These are phyloP conservation scores for Cirrhinus mrigala DNA, from an alignment of 2,797 vertebrate species.

Conservation along the genomic window DNA sequence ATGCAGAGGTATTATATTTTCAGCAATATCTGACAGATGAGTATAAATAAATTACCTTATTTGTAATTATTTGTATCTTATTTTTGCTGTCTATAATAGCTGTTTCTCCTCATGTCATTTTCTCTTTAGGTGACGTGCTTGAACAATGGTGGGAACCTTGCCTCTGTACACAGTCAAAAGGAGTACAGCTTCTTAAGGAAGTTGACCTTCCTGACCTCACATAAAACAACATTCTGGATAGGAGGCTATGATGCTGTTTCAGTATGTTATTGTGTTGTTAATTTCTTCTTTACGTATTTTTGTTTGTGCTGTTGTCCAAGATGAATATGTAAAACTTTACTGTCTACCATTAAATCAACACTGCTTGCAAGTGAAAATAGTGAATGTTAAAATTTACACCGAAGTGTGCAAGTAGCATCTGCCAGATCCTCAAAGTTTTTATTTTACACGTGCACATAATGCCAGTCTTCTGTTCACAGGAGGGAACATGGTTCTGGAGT, in stretches of 20 bases:
- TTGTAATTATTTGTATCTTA: no score
- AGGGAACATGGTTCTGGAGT: slow-evolving; percentile 16
- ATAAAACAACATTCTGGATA: neutral
- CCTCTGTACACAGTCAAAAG: neutral
- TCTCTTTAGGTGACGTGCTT: neutral
- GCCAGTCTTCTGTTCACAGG: neutral
- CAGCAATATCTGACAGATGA: no score
- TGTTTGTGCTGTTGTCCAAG: neutral
- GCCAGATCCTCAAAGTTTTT: no score
- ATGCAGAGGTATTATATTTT: slow-evolving; percentile 1
- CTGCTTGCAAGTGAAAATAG: neutral
- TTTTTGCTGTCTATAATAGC: neutral
- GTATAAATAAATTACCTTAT: no score
- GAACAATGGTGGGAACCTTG: neutral
- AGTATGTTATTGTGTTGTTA: neutral
- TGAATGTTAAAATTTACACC: neutral
- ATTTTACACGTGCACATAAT: no score
- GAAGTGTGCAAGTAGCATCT: no score
- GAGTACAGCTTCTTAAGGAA: neutral
- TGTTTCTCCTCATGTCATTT: neutral
- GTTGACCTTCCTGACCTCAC: neutral
- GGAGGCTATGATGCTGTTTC: neutral
- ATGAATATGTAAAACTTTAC: neutral
- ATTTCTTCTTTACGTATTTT: neutral
- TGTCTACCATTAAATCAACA: neutral